Evolutionary conservation across 2,797 vertebrate genomes (phyloP).

Genomic region (Malacoctenus gilli): DNA sequence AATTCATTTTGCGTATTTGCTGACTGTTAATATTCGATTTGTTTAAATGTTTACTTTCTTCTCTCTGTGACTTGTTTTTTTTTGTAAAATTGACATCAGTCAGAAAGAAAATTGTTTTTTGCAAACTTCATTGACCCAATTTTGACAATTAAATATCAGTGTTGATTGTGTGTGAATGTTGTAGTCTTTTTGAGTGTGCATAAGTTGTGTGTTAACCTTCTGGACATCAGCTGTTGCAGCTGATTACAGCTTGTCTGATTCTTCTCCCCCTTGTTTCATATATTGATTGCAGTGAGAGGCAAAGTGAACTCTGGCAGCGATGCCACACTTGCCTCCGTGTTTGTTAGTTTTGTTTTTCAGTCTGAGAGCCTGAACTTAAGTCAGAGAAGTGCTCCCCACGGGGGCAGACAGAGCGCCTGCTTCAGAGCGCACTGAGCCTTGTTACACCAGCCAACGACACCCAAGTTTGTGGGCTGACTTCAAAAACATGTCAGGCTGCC

Average conservation of each 20-base stretch:
- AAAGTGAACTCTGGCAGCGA: background rate
- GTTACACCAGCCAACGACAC: constrained; percentile 13
- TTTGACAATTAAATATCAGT: too few relatives aligned
- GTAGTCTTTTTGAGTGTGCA: background rate
- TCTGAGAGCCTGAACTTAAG: constrained; percentile 6
- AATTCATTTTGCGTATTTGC: too few relatives aligned
- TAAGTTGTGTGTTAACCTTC: background rate
- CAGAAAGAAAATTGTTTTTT: too few relatives aligned
- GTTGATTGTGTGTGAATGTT: background rate
- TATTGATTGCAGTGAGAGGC: background rate
- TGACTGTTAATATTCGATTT: too few relatives aligned
- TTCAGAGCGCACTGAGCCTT: background rate
- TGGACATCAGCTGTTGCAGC: constrained; percentile 1
- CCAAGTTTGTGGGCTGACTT: constrained; percentile 2
- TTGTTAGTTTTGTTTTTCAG: background rate
- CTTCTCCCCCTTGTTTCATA: background rate
- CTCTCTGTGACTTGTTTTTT: too few relatives aligned
- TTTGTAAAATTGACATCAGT: too few relatives aligned
- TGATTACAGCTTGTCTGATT: background rate
- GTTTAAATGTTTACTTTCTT: too few relatives aligned
- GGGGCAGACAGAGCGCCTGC: background rate
- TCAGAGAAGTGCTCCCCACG: background rate
- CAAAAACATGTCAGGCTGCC: too few relatives aligned
- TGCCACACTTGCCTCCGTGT: background rate
- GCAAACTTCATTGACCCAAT: too few relatives aligned